phyloP scores from a whole-genome alignment of 2,797 vertebrate genomes.

The Syngnathus acus region DNA sequence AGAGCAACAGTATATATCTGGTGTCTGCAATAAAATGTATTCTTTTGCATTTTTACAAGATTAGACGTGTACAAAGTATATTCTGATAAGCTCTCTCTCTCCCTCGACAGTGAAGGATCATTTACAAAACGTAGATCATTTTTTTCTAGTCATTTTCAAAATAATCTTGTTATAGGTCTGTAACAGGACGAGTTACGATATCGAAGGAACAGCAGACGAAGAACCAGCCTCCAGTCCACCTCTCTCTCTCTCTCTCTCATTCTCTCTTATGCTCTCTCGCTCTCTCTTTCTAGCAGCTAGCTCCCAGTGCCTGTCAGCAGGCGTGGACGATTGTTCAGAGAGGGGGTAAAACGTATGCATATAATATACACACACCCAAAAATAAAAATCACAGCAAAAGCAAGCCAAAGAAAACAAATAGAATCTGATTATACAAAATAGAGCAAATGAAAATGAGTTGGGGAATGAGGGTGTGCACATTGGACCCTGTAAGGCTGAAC shows the following conservation, averaged over 20 bases:
- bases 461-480: conserved; percentile 15
- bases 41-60: conserved; percentile 68
- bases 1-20: conserved; percentile 66
- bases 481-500: conserved; percentile 52
- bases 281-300: conserved; percentile 71
- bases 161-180: conserved; percentile 65
- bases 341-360: conserved; percentile 44
- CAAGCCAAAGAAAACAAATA: conserved; percentile 15
- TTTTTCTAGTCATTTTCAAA: conserved; percentile 68
- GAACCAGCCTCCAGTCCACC: conserved; percentile 79
- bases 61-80: conserved; percentile 79
- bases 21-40: conserved; percentile 63
- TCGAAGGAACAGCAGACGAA: conserved; percentile 75
- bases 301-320: conserved; percentile 71
- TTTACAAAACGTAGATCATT: conserved; percentile 78
- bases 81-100: conserved; percentile 53
- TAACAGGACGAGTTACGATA: conserved; percentile 72
- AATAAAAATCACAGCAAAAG: conserved; percentile 37
- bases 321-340: conserved; percentile 70
- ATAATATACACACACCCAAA: conserved; percentile 15
- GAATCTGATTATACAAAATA: conserved; percentile 12
- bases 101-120: conserved; percentile 65
- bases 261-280: conserved; percentile 24
- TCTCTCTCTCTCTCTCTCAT: conserved; percentile 46
- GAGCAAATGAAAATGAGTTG: conserved; percentile 31